These are phyloP conservation scores for Pterostichus niger DNA, from an alignment of 2,888 invertebrate genomes.

Conservation along the genomic window DNA sequence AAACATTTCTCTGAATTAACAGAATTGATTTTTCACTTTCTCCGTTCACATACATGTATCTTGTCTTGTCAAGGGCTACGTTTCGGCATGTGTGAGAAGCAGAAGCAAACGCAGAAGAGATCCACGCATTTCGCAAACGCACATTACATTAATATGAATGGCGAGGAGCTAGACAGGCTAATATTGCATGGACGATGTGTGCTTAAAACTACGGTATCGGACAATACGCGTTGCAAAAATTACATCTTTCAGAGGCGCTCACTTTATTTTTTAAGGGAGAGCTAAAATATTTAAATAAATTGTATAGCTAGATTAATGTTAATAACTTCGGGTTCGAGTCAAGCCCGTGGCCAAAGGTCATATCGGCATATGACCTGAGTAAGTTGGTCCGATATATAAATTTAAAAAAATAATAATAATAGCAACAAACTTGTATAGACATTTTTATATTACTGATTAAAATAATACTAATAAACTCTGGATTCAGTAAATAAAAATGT, in stretches of 20 bases:
- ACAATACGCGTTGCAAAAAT: background rate
- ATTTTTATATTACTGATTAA: no score
- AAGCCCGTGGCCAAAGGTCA: no score
- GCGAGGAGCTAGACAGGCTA: background rate
- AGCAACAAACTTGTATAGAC: no score
- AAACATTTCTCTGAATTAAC: conserved; percentile 15
- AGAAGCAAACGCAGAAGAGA: background rate
- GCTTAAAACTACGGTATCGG: conserved; percentile 16
- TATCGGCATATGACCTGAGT: no score
- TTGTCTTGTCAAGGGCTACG: conserved; percentile 8
- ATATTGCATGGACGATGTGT: conserved; percentile 11
- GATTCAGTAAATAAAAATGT: no score
- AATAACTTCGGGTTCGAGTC: no score
- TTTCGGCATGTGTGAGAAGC: conserved; percentile 51
- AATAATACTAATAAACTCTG: no score
- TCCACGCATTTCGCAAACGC: conserved; percentile 7
- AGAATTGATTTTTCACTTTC: background rate
- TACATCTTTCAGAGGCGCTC: background rate
- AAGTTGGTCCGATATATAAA: no score
- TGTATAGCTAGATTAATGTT: no score
- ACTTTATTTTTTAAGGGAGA: background rate
- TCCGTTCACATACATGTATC: background rate
- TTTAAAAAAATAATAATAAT: no score
- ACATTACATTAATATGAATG: background rate
- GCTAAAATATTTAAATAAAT: no score